A percentile compares a stretch with the other conserved stretches of the same genome.
These are phyloP conservation scores for Hermaeophaga mercurialis DNA, from an alignment of 2,888 invertebrate species.

Conservation along the genomic window DNA sequence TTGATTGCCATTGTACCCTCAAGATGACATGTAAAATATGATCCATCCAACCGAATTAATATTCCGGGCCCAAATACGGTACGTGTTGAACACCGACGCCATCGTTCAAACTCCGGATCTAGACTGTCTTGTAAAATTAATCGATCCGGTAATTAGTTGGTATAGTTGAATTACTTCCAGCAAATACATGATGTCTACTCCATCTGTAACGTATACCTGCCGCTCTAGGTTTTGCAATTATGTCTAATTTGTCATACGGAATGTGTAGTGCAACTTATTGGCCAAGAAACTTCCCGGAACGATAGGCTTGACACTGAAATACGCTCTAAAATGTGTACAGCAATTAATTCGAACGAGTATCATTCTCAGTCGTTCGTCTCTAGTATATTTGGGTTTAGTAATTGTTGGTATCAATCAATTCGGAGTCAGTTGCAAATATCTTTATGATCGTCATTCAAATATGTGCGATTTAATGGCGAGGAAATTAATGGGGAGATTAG, in stretches of 20 bases:
- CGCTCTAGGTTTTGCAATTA: constrained; percentile 30
- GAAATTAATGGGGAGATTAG: too few relatives aligned
- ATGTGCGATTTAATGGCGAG: too few relatives aligned
- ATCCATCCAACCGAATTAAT: constrained; percentile 12
- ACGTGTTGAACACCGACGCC: constrained; percentile 8
- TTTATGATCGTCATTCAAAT: too few relatives aligned
- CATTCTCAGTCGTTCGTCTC: neutral
- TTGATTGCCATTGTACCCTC: constrained; percentile 9
- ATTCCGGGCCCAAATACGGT: constrained; percentile 15
- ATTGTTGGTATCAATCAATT: too few relatives aligned
- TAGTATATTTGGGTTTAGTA: too few relatives aligned
- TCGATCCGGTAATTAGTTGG: constrained; percentile 29
- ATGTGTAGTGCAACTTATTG: constrained; percentile 17
- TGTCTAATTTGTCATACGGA: constrained; percentile 17
- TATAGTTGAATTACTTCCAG: constrained; percentile 23
- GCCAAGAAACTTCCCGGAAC: constrained; percentile 10
- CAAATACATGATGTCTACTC: constrained; percentile 27
- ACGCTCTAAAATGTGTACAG: constrained; percentile 3
- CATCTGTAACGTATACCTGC: constrained; percentile 24
- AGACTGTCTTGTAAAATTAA: constrained; percentile 26
- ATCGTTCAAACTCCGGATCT: constrained; percentile 9
- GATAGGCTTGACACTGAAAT: constrained; percentile 11
- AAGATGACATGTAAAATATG: constrained; percentile 21
- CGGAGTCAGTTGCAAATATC: too few relatives aligned
- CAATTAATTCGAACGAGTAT: neutral